Conservation (phyloP, 2,113 vertebrate species). For the Zingel zingel region DNA sequence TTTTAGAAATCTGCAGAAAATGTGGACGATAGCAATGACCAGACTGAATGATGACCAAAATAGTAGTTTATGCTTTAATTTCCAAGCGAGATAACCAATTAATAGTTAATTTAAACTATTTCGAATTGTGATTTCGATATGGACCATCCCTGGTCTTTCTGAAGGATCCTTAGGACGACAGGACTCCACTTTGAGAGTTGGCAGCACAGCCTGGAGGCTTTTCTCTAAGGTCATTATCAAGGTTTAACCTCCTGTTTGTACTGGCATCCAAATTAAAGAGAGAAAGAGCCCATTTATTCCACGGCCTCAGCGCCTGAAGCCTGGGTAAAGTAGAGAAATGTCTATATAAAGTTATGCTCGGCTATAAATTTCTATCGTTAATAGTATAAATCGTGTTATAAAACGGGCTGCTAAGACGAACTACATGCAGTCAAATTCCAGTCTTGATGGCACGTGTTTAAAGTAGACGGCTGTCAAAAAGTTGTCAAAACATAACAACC, state of each 20-base stretch:
- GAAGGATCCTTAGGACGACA: constrained; percentile 6
- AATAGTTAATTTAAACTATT: background rate
- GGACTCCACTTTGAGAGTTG: constrained; percentile 35
- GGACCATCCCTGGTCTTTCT: background rate
- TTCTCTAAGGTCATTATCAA: constrained; percentile 61
- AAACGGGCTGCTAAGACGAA: constrained; percentile 38
- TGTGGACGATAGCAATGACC: no score
- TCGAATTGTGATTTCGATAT: background rate
- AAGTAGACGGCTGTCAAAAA: constrained; percentile 57
- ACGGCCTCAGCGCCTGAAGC: constrained; percentile 39
- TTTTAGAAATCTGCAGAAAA: background rate
- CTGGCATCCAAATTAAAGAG: constrained; percentile 51
- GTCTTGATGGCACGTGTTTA: constrained; percentile 46
- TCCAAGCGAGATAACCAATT: background rate
- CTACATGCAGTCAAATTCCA: constrained; percentile 18
- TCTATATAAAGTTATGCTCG: constrained; percentile 64
- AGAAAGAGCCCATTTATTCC: constrained; percentile 54
- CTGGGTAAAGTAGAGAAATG: constrained; percentile 11
- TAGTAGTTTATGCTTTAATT: background rate
- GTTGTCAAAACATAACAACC: constrained; percentile 67
- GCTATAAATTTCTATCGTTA: constrained; percentile 57
- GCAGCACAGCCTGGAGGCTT: constrained; percentile 30
- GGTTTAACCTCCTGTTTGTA: constrained; percentile 46
- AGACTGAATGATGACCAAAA: background rate
- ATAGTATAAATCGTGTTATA: constrained; percentile 43